These are phyloP conservation scores for Hermodice carunculata DNA, from an alignment of 2,888 invertebrate genomes.

Conservation along the genomic window DNA sequence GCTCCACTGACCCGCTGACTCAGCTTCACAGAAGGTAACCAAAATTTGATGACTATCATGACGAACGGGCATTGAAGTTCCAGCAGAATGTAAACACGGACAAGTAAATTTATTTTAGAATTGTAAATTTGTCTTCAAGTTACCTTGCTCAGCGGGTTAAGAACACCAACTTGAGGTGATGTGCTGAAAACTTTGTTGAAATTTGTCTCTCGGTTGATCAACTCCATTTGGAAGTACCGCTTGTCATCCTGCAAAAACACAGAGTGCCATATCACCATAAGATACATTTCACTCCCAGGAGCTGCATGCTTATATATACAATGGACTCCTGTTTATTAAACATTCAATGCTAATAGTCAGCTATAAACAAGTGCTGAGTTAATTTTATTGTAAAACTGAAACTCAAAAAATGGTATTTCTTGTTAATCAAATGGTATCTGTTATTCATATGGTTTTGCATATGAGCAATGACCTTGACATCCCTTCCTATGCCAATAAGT, in stretches of 20 bases:
- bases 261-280: too few species aligned
- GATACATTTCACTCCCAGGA: too few species aligned
- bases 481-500: background rate
- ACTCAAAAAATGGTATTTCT: too few species aligned
- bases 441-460: background rate
- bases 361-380: background rate
- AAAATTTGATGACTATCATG: too few species aligned
- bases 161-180: conserved; percentile 65
- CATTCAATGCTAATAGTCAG: background rate
- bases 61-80: too few species aligned
- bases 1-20: too few species aligned
- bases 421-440: too few species aligned
- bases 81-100: background rate
- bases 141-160: conserved; percentile 59
- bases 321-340: background rate
- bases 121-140: background rate
- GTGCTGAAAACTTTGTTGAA: conserved; percentile 70
- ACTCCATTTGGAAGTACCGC: conserved; percentile 67
- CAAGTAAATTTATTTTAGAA: background rate
- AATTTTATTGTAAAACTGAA: too few species aligned
- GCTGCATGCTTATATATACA: background rate
- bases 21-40: too few species aligned
- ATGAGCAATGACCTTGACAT: background rate
- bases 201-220: conserved; percentile 70
- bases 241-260: conserved; percentile 65